Base-by-base conservation (phyloP, 1,140 invertebrate species). In the Macrostomum lignano region DNA sequence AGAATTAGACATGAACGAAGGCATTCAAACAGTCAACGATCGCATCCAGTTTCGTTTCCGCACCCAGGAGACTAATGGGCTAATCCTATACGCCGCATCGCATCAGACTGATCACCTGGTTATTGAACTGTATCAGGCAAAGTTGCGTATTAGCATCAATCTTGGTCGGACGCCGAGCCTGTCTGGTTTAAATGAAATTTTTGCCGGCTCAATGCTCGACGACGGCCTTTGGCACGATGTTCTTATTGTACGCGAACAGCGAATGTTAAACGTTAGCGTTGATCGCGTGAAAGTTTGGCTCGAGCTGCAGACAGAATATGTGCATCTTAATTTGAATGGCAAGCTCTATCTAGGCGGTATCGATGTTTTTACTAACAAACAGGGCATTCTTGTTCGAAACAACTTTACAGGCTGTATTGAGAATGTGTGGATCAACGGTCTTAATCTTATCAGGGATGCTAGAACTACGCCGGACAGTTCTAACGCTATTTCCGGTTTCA, bases 221-320 rank as follows among this genome's bases (percentile, higher is more conserved):
- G 82, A 96, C 51, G 82, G 86, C 52, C 71, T 86, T 47, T 94
- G 84, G 82, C 84, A 94, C 49, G 82, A 93, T 52, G 76, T 93
- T 20, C 66, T 77, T 7, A 73, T 93, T 29, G 72, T 70, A 0
- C 60, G 84, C 21, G 72, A 76, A 44, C 58, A 70, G 21, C 68
- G 71, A 31, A 70, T 78, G 42, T 65, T 91, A 24, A 64, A 72
- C 10, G 73, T 93, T 45, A 79, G 75, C 0, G 81, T 93, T 2
- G 86, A 94, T 58, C 66, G 82, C 38, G 74, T 91, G 1, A 64
- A 78, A 17, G 73, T 84, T 1, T 64, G 68, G 24, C 70, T 71
- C n/a, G 66, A 68, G 39, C 70, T 88, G 24, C 70, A 74, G 43
- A 79, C 79, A 23, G 74, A 86, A 49, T 93, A 84, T 55, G 70